Percentiles rank a stretch among this genome's conserved stretches.
Conservation (phyloP, 2,888 invertebrate genomes). For the Hypomecis punctinalis region DNA sequence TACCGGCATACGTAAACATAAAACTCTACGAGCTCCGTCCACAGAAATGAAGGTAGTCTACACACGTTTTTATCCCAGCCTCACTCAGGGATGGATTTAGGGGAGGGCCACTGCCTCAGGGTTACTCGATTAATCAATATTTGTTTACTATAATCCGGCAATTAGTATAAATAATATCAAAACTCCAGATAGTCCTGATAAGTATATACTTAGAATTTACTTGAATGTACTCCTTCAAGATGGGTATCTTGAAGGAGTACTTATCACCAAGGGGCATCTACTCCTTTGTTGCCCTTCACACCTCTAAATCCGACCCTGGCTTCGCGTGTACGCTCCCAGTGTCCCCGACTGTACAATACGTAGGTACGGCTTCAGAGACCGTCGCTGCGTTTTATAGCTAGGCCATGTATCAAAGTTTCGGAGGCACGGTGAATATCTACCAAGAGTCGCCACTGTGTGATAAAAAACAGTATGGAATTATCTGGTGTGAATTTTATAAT, state of each 20-base stretch:
- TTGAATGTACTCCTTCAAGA: too few species aligned
- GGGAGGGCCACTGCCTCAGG: too few species aligned
- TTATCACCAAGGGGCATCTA: too few species aligned
- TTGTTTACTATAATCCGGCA: too few species aligned
- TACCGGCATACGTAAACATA: too few species aligned
- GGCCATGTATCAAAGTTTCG: slow-evolving; percentile 78
- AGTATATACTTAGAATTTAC: too few species aligned
- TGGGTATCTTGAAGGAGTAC: too few species aligned
- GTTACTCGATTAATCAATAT: too few species aligned
- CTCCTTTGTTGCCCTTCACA: too few species aligned
- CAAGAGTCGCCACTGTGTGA: slow-evolving; percentile 44
- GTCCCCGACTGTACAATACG: slow-evolving; percentile 53
- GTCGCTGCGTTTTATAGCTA: slow-evolving; percentile 77
- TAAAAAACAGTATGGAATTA: slow-evolving; percentile 23
- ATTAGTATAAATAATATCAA: too few species aligned
- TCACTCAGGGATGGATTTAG: too few species aligned
- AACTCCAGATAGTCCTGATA: too few species aligned
- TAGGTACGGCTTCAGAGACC: slow-evolving; percentile 49
- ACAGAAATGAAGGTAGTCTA: not conserved
- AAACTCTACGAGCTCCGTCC: not conserved
- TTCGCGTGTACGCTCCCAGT: slow-evolving; percentile 39
- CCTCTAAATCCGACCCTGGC: slow-evolving; percentile 9
- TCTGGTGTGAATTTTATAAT: not conserved
- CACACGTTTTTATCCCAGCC: slow-evolving; percentile 1
- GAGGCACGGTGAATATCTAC: slow-evolving; percentile 64